These are phyloP conservation scores for Eumeta japonica DNA, from an alignment of 1,140 invertebrate genomes.

Conservation along the genomic window DNA sequence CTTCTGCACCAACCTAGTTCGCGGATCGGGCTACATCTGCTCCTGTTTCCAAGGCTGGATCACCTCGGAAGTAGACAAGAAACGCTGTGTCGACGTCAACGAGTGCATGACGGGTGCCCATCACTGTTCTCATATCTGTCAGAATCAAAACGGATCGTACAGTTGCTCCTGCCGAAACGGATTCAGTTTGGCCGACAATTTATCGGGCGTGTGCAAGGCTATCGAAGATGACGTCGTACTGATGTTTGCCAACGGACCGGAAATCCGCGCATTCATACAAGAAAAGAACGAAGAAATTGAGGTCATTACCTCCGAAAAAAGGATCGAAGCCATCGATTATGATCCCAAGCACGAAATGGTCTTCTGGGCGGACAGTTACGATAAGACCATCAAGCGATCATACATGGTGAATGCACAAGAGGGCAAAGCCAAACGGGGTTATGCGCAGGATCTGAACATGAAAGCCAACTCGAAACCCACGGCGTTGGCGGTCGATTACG, in stretches of 20 bases:
- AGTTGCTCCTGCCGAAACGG: conserved; percentile 24
- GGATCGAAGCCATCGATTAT: conserved; percentile 87
- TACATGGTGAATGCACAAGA: conserved; percentile 80
- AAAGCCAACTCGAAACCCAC: conserved; percentile 80
- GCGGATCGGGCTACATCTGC: conserved; percentile 83
- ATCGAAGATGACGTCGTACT: conserved; percentile 65
- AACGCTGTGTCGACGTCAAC: conserved; percentile 84
- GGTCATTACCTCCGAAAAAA: conserved; percentile 78
- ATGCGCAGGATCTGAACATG: conserved; percentile 84
- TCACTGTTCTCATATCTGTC: conserved; percentile 89
- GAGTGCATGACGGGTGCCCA: conserved; percentile 83
- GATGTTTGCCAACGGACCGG: conserved; percentile 76
- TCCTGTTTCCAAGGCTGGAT: conserved; percentile 84
- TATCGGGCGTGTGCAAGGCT: conserved; percentile 80
- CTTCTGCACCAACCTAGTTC: conserved; percentile 80
- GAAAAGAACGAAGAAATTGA: conserved; percentile 69
- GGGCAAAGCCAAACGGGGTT: conserved; percentile 77
- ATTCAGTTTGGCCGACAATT: conserved; percentile 63
- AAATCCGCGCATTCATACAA: conserved; percentile 74
- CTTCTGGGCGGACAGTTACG: conserved; percentile 90
- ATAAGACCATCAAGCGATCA: conserved; percentile 87
- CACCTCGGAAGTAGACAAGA: conserved; percentile 71
- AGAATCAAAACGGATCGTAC: conserved; percentile 89
- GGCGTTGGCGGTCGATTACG: conserved; percentile 86
- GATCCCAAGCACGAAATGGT: conserved; percentile 78